phyloP scores from a whole-genome alignment of 1,140 invertebrate genomes.

The Macrostomum lignano region DNA sequence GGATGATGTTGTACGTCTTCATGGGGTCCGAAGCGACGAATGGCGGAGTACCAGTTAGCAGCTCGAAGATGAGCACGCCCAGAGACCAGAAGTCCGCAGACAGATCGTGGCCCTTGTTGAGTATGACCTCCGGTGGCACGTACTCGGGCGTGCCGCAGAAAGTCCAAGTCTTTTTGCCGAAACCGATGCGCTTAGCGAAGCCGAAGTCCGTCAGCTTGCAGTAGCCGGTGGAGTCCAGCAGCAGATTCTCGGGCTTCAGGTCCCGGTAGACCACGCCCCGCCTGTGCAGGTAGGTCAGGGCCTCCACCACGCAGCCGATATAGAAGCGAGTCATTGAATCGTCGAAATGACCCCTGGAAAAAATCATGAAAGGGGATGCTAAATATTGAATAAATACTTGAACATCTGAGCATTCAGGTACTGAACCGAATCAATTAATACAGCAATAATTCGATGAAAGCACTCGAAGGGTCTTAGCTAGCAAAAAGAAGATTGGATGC shows the following conservation, averaged over 20 bases:
- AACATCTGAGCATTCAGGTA: no score
- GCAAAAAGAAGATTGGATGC: no score
- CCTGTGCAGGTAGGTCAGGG: slow-evolving; percentile 75
- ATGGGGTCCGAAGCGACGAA: slow-evolving; percentile 86
- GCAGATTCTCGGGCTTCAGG: slow-evolving; percentile 78
- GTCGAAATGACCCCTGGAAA: slow-evolving; percentile 31
- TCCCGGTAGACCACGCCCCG: slow-evolving; percentile 89
- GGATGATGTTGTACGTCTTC: slow-evolving; percentile 95
- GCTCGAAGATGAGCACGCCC: slow-evolving; percentile 91
- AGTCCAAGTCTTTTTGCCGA: slow-evolving; percentile 59
- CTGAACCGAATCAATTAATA: no score
- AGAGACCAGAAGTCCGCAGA: slow-evolving; percentile 99
- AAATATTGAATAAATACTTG: no score
- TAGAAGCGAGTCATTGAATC: slow-evolving; percentile 43
- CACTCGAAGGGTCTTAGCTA: no score
- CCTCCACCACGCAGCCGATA: slow-evolving; percentile 79
- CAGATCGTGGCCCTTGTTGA: slow-evolving; percentile 79
- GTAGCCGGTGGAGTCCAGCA: slow-evolving; percentile 62
- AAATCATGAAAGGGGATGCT: no score
- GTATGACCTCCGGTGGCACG: slow-evolving; percentile 30
- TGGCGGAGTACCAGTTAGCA: slow-evolving; percentile 47
- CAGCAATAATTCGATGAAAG: no score
- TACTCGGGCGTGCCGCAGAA: slow-evolving; percentile 85
- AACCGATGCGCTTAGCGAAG: slow-evolving; percentile 49
- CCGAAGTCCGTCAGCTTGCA: slow-evolving; percentile 95